Percentiles rank a stretch among this genome's conserved stretches.
These are phyloP conservation scores for Lucifuga dentata DNA, from an alignment of 2,113 vertebrate species.

Conservation along the genomic window DNA sequence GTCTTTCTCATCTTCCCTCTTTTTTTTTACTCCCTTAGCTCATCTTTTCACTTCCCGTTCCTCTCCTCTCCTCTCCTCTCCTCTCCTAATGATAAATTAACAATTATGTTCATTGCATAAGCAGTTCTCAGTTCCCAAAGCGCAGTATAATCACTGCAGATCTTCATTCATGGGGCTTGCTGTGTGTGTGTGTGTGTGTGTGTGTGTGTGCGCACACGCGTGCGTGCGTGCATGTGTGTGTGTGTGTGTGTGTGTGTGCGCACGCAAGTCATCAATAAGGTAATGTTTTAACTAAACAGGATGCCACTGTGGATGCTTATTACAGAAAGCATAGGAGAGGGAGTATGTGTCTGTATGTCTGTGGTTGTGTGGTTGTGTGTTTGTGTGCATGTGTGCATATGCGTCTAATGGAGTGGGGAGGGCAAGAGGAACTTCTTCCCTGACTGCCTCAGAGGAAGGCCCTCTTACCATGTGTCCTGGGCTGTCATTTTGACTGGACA, in stretches of 20 bases:
- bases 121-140: conserved; percentile 33
- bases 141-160: conserved; percentile 38
- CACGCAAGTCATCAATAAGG: no score
- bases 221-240: no score
- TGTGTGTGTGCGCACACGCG: no score
- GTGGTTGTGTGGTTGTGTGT: neutral
- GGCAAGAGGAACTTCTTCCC: conserved; percentile 55
- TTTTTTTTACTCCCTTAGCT: neutral
- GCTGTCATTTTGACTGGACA: conserved; percentile 79
- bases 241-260: no score
- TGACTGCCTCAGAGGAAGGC: conserved; percentile 67
- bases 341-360: no score
- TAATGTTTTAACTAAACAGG: no score
- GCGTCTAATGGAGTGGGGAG: conserved; percentile 41
- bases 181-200: no score
- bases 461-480: conserved; percentile 72
- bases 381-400: conserved; percentile 6
- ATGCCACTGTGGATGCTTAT: conserved; percentile 34
- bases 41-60: no score
- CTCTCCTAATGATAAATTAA: conserved; percentile 26
- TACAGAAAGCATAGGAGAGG: conserved; percentile 27
- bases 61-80: neutral
- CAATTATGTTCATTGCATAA: conserved; percentile 35
- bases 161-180: conserved; percentile 48
- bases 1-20: neutral